A percentile compares a stretch with the other conserved stretches of the same genome.
Conservation (phyloP, 1,140 invertebrate genomes). For the Elymnias hypermnestra region DNA sequence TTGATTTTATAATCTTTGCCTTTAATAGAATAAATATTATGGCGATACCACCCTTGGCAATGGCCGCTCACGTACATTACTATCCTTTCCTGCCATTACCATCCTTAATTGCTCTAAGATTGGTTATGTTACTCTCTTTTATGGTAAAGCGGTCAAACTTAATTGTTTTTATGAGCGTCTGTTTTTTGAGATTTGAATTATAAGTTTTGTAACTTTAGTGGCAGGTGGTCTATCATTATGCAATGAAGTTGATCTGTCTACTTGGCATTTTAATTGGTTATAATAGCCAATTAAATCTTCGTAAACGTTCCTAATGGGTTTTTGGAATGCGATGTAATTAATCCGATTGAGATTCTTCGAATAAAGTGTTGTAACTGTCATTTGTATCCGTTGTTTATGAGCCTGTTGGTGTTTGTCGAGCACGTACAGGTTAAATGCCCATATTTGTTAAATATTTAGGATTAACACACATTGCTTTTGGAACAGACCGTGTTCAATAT, state of each 20-base stretch:
- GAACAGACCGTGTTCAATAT: too few relatives aligned
- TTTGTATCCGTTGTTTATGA: conserved; percentile 6
- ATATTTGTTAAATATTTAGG: background rate
- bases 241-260: conserved; percentile 44
- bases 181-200: conserved; percentile 60
- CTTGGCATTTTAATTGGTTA: conserved; percentile 51
- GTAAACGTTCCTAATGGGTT: conserved; percentile 15
- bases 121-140: conserved; percentile 67
- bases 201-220: conserved; percentile 51
- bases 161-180: conserved; percentile 71
- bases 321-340: conserved; percentile 15
- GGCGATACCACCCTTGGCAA: conserved; percentile 27
- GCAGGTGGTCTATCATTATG: conserved; percentile 28
- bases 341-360: conserved; percentile 22
- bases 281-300: conserved; percentile 49
- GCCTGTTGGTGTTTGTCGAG: conserved; percentile 1
- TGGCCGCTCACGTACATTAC: conserved; percentile 45
- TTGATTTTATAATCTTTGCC: conserved; percentile 10
- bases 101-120: conserved; percentile 67
- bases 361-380: conserved; percentile 22
- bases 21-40: conserved; percentile 43
- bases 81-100: conserved; percentile 68
- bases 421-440: conserved; percentile 1
- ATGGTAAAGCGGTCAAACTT: conserved; percentile 67
- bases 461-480: too few relatives aligned